phyloP scores from a whole-genome alignment of 1,140 invertebrate species.

The Pachypeltis micranthus region DNA sequence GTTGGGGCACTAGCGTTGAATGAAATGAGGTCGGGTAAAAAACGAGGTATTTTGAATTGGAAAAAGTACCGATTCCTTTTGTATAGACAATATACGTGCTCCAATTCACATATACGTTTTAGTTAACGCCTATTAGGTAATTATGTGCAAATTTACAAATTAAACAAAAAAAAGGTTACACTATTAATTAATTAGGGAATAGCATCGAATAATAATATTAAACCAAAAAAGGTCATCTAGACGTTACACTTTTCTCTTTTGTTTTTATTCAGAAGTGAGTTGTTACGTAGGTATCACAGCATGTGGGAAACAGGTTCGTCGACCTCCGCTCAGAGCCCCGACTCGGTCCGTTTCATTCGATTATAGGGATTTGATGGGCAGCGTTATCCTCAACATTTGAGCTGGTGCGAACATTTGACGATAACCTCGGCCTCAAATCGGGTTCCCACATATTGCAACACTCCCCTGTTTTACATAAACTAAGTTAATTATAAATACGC shows the following conservation, averaged over 20 bases:
- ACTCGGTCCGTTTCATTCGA: background rate
- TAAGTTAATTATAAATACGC: background rate
- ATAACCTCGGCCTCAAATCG: background rate
- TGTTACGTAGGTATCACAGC: background rate
- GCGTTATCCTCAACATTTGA: background rate
- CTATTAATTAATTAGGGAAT: conserved; percentile 16
- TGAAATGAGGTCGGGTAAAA: background rate
- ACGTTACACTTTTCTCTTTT: conserved; percentile 8
- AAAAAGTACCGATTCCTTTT: conserved; percentile 11
- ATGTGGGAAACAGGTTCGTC: background rate
- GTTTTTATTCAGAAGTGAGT: conserved; percentile 1
- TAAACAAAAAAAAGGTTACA: conserved; percentile 17
- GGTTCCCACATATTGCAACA: conserved; percentile 11
- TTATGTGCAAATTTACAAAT: conserved; percentile 22
- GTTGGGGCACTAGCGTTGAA: background rate
- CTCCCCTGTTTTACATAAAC: conserved; percentile 11
- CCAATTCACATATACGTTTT: conserved; percentile 15
- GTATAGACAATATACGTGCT: conserved; percentile 19
- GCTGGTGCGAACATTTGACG: background rate
- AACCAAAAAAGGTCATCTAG: conserved; percentile 8
- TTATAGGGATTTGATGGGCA: background rate
- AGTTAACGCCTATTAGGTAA: conserved; percentile 3
- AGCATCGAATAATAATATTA: conserved; percentile 19
- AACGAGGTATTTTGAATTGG: background rate
- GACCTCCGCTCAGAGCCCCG: background rate